These are phyloP conservation scores for Anolis sagrei DNA, from an alignment of 2,113 vertebrate genomes.

Conservation along the genomic window DNA sequence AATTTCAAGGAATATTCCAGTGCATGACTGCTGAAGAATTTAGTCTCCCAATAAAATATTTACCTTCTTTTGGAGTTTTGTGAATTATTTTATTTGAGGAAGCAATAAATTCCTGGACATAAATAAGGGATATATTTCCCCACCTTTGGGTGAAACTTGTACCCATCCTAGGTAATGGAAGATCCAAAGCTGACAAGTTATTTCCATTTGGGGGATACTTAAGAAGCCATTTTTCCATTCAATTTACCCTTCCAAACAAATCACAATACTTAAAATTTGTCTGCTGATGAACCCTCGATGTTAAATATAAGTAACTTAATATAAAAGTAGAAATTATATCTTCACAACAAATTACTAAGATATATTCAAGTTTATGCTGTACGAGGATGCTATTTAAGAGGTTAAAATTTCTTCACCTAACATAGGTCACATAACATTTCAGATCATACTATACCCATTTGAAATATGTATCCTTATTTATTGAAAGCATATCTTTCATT, in stretches of 20 bases:
- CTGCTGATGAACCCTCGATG: conserved; percentile 36
- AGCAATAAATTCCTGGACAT: neutral
- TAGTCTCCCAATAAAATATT: neutral
- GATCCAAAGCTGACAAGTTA: neutral
- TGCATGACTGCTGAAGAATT: neutral
- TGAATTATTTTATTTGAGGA: conserved; percentile 15
- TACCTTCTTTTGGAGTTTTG: neutral
- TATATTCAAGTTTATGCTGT: neutral
- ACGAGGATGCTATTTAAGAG: neutral
- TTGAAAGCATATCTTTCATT: no score
- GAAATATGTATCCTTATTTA: neutral
- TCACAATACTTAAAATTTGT: conserved; percentile 7
- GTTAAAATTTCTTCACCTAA: neutral
- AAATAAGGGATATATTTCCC: neutral
- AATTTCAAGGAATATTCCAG: conserved; percentile 15
- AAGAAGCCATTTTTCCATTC: neutral
- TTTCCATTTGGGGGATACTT: conserved; percentile 17
- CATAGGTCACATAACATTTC: neutral
- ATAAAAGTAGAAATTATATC: neutral
- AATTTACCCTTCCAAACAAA: conserved; percentile 39
- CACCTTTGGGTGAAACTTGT: neutral
- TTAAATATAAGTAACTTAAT: neutral
- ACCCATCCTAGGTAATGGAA: conserved; percentile 13
- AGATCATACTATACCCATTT: neutral
- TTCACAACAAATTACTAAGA: conserved; percentile 23